Conservation (phyloP, 2,797 vertebrate species). For the Pteropus rufus region DNA sequence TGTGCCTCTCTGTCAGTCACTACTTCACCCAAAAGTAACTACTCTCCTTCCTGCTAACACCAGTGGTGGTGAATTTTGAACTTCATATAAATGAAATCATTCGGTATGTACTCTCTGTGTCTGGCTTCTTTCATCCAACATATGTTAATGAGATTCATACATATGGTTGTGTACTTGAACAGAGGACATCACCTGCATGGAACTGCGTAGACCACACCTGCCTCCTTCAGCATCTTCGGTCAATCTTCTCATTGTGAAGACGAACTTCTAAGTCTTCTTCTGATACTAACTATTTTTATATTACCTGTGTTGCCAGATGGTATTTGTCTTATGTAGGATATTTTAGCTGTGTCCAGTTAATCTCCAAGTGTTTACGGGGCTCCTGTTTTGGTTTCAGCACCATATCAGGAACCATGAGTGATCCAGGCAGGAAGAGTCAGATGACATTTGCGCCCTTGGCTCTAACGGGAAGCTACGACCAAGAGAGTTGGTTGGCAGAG, state of each 20-base stretch:
- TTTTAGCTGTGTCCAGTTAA: not conserved
- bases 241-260: not conserved
- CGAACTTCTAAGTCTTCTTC: not conserved
- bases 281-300: not conserved
- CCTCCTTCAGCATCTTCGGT: not conserved
- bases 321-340: not conserved
- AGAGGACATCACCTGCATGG: not conserved
- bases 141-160: not conserved
- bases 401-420: not conserved
- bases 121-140: not conserved
- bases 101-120: not conserved
- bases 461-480: not conserved
- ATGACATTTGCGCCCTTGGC: not conserved
- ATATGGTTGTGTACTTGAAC: not conserved
- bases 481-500: not conserved
- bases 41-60: not conserved
- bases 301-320: not conserved
- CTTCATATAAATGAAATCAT: not conserved
- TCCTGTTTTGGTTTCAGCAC: not conserved
- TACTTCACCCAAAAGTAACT: not conserved
- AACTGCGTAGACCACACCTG: not conserved
- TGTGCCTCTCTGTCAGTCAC: not conserved
- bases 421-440: not conserved
- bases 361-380: not conserved
- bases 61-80: not conserved